These are phyloP conservation scores for Rhopalosiphum maidis DNA, from an alignment of 1,140 invertebrate species.

Conservation along the genomic window DNA sequence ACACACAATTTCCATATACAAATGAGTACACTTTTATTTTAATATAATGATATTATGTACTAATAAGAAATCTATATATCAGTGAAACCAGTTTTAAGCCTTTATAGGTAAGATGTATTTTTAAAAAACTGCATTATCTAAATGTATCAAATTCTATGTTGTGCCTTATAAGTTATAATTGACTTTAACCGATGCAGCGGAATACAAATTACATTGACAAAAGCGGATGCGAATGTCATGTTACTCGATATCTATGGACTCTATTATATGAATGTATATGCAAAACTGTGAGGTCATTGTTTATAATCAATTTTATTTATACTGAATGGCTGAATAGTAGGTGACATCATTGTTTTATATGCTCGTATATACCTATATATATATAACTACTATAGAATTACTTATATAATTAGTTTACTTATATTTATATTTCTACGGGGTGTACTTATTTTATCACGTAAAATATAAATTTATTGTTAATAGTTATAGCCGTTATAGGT, in stretches of 20 bases:
- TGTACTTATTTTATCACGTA: background rate
- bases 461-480: background rate
- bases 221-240: constrained; percentile 1
- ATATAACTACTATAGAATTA: background rate
- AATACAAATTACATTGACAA: background rate
- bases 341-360: constrained; percentile 4
- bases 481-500: too few species aligned
- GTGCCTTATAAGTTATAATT: background rate
- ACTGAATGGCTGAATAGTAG: background rate
- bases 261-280: background rate
- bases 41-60: background rate
- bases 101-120: background rate
- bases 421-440: background rate
- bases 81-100: background rate
- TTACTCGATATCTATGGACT: background rate
- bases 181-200: background rate
- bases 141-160: background rate
- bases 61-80: background rate
- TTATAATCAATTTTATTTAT: background rate
- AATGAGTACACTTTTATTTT: background rate
- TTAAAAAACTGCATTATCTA: background rate
- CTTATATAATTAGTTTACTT: background rate
- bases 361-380: background rate
- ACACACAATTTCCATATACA: background rate
- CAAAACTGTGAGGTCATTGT: constrained; percentile 3